Evolutionary conservation across 2,797 vertebrate species (phyloP).

Genomic region (Phataginus tetradactyla): DNA sequence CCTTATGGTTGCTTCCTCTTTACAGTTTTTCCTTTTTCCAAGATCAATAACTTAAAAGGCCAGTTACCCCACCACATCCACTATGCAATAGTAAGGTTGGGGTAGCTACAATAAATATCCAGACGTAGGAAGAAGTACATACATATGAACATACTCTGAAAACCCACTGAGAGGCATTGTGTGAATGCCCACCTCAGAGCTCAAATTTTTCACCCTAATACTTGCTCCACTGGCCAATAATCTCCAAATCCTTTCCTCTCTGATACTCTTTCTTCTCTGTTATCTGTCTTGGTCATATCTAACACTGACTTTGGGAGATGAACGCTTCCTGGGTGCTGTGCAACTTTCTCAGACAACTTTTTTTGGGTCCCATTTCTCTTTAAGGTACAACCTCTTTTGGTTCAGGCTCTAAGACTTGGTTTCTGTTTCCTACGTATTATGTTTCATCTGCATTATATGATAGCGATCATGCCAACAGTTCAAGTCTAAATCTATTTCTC

Average conservation of each 20-base stretch:
- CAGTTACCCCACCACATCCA: neutral
- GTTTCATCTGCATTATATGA: neutral
- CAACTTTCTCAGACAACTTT: neutral
- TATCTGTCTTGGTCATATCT: neutral
- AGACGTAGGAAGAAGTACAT: neutral
- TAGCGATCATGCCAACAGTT: neutral
- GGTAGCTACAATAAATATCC: neutral
- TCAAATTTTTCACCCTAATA: neutral
- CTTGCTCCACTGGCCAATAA: neutral
- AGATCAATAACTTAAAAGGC: neutral
- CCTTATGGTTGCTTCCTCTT: neutral
- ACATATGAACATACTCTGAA: neutral
- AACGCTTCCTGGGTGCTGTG: neutral
- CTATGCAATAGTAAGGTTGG: neutral
- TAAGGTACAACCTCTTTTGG: neutral
- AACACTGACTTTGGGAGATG: neutral
- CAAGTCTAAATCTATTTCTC: neutral
- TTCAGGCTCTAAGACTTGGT: neutral
- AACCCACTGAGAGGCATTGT: neutral
- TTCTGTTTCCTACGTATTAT: neutral
- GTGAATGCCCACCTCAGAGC: too few species aligned
- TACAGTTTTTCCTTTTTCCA: neutral
- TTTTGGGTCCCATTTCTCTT: neutral
- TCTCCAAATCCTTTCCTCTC: neutral
- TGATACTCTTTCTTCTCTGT: neutral